A percentile compares a stretch with the other conserved stretches of the same genome.
These are phyloP conservation scores for Nipponia nippon DNA, from an alignment of 2,113 vertebrate genomes.

Conservation along the genomic window DNA sequence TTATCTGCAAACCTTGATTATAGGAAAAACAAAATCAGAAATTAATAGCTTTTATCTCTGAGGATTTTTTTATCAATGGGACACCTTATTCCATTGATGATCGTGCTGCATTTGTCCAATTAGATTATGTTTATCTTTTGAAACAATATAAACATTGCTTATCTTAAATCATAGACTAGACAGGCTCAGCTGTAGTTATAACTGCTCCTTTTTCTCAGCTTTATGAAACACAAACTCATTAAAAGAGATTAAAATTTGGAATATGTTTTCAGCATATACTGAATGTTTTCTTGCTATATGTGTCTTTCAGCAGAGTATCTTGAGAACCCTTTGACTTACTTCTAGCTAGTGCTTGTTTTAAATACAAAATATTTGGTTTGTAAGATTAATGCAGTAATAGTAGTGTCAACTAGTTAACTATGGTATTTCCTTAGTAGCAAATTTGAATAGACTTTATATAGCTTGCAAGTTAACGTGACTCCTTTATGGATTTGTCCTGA, in stretches of 20 bases:
- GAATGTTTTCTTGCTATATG: not conserved
- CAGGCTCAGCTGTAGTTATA: not conserved
- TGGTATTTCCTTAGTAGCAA: not conserved
- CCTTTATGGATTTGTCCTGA: not conserved
- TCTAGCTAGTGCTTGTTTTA: not conserved
- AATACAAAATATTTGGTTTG: not conserved
- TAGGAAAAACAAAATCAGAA: not conserved
- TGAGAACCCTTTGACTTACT: not conserved
- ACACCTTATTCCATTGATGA: not conserved
- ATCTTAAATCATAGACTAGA: not conserved
- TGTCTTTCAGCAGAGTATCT: not conserved
- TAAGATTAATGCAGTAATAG: not conserved
- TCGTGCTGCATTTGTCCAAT: not conserved
- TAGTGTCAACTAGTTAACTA: not conserved
- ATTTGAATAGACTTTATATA: not conserved
- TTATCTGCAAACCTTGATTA: conserved; percentile 26
- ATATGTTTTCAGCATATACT: not conserved
- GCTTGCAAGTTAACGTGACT: not conserved
- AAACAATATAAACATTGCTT: not conserved
- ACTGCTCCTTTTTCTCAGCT: not conserved
- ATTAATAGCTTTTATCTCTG: not conserved
- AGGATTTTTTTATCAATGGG: not conserved
- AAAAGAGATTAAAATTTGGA: not conserved
- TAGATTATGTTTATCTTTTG: not conserved
- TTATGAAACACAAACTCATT: not conserved